A percentile compares a stretch with the other conserved stretches of the same genome.
Conservation (phyloP, 2,797 vertebrate species). For the Falco naumanni region DNA sequence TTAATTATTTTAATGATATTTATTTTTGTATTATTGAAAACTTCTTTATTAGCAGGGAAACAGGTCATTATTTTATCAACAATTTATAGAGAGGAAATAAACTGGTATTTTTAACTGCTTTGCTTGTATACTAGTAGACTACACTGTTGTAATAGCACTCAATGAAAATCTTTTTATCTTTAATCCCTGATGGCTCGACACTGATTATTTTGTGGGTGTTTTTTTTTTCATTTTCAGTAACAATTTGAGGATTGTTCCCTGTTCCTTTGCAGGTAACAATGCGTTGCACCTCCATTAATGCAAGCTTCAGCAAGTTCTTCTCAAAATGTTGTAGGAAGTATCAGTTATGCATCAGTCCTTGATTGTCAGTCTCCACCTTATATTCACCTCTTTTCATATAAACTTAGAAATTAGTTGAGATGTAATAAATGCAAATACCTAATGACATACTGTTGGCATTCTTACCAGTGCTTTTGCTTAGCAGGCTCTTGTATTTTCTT, state of each 20-base stretch:
- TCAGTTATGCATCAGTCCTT: neutral
- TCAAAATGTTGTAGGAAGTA: neutral
- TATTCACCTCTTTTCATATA: neutral
- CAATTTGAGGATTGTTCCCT: neutral
- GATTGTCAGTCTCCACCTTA: neutral
- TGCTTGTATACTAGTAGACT: neutral
- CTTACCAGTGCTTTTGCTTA: neutral
- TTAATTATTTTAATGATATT: neutral
- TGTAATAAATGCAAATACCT: neutral
- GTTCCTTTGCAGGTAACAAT: neutral
- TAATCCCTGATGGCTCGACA: neutral
- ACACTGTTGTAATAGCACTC: neutral
- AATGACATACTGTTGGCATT: neutral
- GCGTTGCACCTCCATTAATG: neutral
- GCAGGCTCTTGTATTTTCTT: neutral
- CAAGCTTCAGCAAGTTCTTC: neutral
- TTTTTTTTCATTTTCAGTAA: neutral
- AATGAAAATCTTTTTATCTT: neutral
- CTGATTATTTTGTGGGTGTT: fast-evolving
- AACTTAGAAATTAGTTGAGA: neutral
- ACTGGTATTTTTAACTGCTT: neutral
- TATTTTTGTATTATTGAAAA: neutral
- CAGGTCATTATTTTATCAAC: neutral
- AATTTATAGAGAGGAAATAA: neutral
- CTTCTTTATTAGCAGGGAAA: neutral